Evolutionary conservation across 2,797 vertebrate species (phyloP), one percentile per base, ranked within the genome.

Genomic region (Euthynnus affinis): DNA sequence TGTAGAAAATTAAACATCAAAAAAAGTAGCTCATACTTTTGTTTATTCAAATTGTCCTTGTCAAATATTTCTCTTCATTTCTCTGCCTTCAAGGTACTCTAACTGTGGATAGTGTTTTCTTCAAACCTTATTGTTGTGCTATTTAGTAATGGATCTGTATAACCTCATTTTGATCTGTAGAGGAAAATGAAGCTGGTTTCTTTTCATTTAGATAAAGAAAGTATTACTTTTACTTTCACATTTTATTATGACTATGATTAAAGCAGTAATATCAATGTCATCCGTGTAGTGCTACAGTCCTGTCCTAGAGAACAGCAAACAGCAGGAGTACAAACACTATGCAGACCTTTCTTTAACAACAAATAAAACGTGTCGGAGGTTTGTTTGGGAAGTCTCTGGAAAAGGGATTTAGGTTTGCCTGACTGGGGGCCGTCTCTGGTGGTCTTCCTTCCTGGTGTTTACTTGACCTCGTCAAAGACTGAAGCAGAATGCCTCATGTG

Each of bases 1-100:
- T 94, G 91, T 90, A 94, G 93, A 92, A 81, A 95, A 95, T 49
- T 84, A 89, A 92, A 61, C 1, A 5, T 53, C 49, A n/a, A 23
- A 72, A 34, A 70, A 49, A 49, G 9, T 20, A 73, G 15, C 22
- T 25, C n/a, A n/a, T n/a, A 29, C 27, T 29, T 71, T 64, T 71
- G 9, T 55, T 67, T 66, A 44, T 65, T 44, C 37, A 40, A 44
- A 65, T 63, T 63, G 10, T 29, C 44, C 6, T 18, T 69, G 46
- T 75, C 29, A 72, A 42, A 13, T 42, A 10, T 42, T 42, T 42
- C 12, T 14, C 18, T 42, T 60, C 22, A 48, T 32, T 34, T 57
- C 7, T 55, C 34, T 59, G 9, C 40, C 32, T 10, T 22, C 6
- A 46, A 52, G 60, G n/a, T 42, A 18, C 1, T 0, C 3, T 0